Percentiles rank a stretch among this genome's conserved stretches.
phyloP scores from a whole-genome alignment of 2,797 vertebrate genomes.

The Prunella strophiata region DNA sequence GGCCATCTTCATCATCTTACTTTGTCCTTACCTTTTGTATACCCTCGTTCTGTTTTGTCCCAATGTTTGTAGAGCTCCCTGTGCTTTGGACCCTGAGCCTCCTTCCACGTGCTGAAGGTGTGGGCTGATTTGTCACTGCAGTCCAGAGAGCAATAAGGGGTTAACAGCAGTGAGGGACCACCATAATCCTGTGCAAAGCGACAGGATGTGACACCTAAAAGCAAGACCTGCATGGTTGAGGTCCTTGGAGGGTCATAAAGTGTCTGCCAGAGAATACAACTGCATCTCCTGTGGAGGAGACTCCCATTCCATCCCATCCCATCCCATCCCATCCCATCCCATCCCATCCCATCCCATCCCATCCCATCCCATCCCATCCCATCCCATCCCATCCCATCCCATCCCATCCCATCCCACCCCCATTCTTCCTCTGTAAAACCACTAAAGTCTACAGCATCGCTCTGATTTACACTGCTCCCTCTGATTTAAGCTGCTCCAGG shows the following conservation, averaged over 20 bases:
- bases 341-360: not conserved
- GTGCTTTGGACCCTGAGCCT: not conserved
- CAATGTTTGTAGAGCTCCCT: not conserved
- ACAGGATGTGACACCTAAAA: not conserved
- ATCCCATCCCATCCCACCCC: not conserved
- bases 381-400: not conserved
- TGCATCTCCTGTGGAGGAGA: not conserved
- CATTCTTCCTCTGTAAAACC: not conserved
- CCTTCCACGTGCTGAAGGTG: not conserved
- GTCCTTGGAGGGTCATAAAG: not conserved
- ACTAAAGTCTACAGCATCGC: not conserved
- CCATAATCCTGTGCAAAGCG: not conserved
- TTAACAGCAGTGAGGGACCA: not conserved
- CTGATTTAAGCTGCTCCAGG: fast-evolving
- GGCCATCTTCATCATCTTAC: not conserved
- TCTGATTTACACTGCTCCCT: not conserved
- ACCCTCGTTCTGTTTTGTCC: not conserved
- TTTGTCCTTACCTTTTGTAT: not conserved
- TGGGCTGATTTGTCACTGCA: not conserved
- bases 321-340: not conserved
- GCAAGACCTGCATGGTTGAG: not conserved
- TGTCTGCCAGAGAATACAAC: not conserved
- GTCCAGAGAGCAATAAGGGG: not conserved
- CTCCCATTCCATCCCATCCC: not conserved
- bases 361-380: not conserved